A percentile compares a stretch with the other conserved stretches of the same genome.
phyloP scores from a whole-genome alignment of 2,113 vertebrate species.

The Lutjanus erythropterus region DNA sequence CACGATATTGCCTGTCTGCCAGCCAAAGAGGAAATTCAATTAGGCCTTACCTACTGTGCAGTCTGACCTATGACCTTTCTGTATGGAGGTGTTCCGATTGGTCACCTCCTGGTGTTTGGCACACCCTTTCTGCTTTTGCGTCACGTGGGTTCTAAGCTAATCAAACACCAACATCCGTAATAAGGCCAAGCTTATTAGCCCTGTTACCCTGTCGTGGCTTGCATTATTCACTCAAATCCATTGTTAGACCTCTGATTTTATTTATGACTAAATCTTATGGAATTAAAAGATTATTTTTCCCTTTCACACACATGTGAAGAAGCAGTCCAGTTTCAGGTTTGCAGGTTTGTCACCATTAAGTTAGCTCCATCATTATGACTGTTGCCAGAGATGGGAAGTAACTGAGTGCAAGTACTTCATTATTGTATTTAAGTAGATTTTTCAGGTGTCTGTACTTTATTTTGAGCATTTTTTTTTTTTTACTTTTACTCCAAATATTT shows the following conservation, averaged over 20 bases:
- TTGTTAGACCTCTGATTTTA: background rate
- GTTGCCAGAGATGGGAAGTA: too few relatives aligned
- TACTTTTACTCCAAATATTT: too few relatives aligned
- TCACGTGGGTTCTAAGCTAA: slow-evolving; percentile 42
- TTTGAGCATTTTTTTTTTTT: too few relatives aligned
- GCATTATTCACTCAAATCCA: too few relatives aligned
- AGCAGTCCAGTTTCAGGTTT: background rate
- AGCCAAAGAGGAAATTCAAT: slow-evolving; percentile 61
- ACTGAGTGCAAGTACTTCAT: too few relatives aligned
- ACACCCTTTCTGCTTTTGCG: background rate
- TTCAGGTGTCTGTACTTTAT: too few relatives aligned
- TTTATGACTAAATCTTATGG: background rate
- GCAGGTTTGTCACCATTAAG: slow-evolving; percentile 26
- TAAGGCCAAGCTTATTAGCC: slow-evolving; percentile 54
- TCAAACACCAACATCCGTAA: slow-evolving; percentile 51
- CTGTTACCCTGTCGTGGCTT: too few relatives aligned
- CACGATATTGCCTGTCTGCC: slow-evolving; percentile 45
- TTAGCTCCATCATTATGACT: background rate
- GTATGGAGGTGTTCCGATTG: slow-evolving; percentile 5
- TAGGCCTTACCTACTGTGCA: slow-evolving; percentile 24
- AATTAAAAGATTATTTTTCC: background rate
- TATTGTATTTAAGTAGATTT: too few relatives aligned
- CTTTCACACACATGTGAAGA: background rate
- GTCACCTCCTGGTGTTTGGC: background rate
- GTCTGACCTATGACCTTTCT: slow-evolving; percentile 29